Evolutionary conservation across 2,888 invertebrate genomes (phyloP).

Genomic region (Callimorpha dominula): DNA sequence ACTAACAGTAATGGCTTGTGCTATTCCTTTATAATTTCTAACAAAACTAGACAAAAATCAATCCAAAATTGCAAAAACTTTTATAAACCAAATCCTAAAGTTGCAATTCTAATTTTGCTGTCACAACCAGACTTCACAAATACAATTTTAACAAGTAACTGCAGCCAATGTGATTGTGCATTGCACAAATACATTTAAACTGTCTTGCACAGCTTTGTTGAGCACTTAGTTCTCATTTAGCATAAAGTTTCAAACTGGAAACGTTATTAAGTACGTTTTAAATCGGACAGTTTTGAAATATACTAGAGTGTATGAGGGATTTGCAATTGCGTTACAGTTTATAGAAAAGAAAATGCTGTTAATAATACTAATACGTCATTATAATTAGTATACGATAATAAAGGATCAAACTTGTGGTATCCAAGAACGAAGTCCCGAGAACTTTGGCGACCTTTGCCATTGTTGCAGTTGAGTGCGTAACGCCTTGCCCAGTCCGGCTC

Average conservation of each 20-base stretch:
- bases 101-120: not conserved
- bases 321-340: no score
- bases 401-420: not conserved
- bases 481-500: not conserved
- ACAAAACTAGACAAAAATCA: not conserved
- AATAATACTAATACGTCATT: no score
- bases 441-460: not conserved
- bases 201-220: slow-evolving; percentile 36
- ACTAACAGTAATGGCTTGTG: no score
- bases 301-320: not conserved
- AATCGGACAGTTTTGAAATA: not conserved
- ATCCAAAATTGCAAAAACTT: not conserved
- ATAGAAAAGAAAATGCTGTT: no score
- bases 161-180: slow-evolving; percentile 28
- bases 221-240: slow-evolving; percentile 33
- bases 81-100: not conserved
- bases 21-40: no score
- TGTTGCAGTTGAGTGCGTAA: not conserved
- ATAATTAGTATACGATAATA: no score
- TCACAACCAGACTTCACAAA: slow-evolving; percentile 4
- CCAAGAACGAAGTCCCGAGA: not conserved
- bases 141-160: slow-evolving; percentile 8
- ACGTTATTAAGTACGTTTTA: not conserved
- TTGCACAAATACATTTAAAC: slow-evolving; percentile 32
- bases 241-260: slow-evolving; percentile 6